These are phyloP conservation scores for Torymus aiolomorphi DNA, from an alignment of 2,888 invertebrate genomes.

Conservation along the genomic window DNA sequence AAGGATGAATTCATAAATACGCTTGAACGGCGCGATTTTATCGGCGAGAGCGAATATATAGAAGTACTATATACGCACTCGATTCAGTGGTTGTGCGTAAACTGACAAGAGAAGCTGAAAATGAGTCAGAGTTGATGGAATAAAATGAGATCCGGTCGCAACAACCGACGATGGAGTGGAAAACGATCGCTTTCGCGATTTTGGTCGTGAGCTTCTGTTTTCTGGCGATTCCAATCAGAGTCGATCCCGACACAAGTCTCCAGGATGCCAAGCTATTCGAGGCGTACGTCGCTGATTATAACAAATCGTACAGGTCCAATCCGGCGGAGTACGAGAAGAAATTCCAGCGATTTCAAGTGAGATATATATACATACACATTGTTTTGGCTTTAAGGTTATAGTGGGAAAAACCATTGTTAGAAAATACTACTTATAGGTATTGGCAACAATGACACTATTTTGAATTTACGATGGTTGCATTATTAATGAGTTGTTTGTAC, in stretches of 20 bases:
- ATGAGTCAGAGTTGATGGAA: constrained; percentile 12
- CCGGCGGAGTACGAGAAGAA: constrained; percentile 74
- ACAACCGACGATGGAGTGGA: constrained; percentile 71
- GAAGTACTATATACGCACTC: too few relatives aligned
- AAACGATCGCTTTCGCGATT: constrained; percentile 68
- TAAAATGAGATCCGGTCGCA: constrained; percentile 28
- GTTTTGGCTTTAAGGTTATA: constrained; percentile 18
- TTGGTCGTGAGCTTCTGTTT: constrained; percentile 74
- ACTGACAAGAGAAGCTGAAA: not conserved
- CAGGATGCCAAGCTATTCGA: constrained; percentile 75
- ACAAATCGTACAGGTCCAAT: constrained; percentile 77
- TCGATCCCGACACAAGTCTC: constrained; percentile 60
- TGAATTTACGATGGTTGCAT: not conserved
- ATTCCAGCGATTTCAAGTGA: constrained; percentile 75
- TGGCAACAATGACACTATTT: not conserved
- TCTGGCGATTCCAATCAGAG: constrained; percentile 76
- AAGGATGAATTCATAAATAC: too few relatives aligned
- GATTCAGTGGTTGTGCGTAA: too few relatives aligned
- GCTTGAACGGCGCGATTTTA: too few relatives aligned
- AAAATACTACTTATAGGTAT: not conserved
- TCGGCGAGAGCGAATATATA: too few relatives aligned
- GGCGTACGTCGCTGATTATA: constrained; percentile 76
- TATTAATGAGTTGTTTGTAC: too few relatives aligned
- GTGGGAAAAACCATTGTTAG: not conserved
- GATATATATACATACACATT: constrained; percentile 6